Percentiles rank a stretch among this genome's conserved stretches.
phyloP scores from a whole-genome alignment of 2,113 vertebrate species.

The Lepus americanus region DNA sequence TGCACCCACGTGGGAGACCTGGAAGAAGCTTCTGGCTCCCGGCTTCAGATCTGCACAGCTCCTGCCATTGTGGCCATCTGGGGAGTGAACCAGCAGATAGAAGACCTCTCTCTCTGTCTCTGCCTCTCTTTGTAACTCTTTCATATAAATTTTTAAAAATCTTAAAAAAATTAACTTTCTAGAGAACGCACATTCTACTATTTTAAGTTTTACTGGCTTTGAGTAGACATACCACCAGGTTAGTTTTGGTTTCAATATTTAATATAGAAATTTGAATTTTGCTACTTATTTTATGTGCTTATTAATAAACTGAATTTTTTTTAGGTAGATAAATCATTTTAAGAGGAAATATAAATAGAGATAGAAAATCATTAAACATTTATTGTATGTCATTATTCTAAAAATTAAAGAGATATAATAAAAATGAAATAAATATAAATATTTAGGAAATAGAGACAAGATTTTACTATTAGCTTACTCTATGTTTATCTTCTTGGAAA shows the following conservation, averaged over 20 bases:
- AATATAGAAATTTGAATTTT: not conserved
- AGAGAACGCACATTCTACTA: not conserved
- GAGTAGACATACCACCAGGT: not conserved
- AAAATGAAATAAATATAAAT: not conserved
- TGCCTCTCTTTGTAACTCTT: no score
- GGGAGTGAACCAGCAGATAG: no score
- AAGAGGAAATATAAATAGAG: not conserved
- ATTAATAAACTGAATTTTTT: not conserved
- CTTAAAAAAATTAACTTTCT: not conserved
- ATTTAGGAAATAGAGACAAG: not conserved
- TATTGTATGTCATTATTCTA: not conserved
- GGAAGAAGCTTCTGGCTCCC: no score
- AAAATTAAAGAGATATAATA: not conserved
- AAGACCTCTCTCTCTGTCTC: no score
- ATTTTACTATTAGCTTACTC: not conserved
- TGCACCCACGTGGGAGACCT: no score
- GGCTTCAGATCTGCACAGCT: no score
- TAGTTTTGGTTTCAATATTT: not conserved
- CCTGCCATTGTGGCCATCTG: no score
- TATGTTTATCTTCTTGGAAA: not conserved
- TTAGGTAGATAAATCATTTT: not conserved
- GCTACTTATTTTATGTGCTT: not conserved
- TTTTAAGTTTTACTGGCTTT: not conserved
- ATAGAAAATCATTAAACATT: not conserved
- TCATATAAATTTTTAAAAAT: no score